phyloP scores from a whole-genome alignment of 2,113 vertebrate species.

The Formicarius rufipectus region DNA sequence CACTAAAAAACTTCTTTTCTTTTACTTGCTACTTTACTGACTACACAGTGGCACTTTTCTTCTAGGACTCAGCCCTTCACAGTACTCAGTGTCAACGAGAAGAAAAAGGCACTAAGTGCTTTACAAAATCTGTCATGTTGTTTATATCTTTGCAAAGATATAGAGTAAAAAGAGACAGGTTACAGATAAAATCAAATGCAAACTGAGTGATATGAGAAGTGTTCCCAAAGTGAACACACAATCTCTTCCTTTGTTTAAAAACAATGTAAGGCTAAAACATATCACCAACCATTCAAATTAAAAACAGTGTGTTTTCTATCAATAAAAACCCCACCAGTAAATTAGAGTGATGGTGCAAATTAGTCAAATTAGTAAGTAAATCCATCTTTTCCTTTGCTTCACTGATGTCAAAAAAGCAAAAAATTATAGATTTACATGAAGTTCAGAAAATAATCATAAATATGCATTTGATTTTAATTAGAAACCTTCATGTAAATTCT shows the following conservation, averaged over 20 bases:
- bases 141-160: not conserved
- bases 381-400: not conserved
- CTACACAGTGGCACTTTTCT: not conserved
- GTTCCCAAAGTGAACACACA: not conserved
- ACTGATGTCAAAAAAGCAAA: not conserved
- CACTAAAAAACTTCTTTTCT: not conserved
- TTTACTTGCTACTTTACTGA: not conserved
- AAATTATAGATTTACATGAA: not conserved
- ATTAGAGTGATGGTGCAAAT: not conserved
- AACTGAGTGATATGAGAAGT: not conserved
- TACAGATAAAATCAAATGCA: not conserved
- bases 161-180: not conserved
- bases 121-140: not conserved
- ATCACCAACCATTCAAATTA: not conserved
- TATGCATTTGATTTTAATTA: slow-evolving; percentile 21
- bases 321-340: not conserved
- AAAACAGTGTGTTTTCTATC: not conserved
- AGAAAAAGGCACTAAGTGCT: not conserved
- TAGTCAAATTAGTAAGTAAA: not conserved
- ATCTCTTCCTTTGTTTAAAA: not conserved
- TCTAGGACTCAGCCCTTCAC: not conserved
- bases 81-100: rapidly evolving
- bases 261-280: not conserved
- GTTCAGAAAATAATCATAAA: not conserved
- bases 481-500: not conserved